Evolutionary conservation across 2,888 invertebrate genomes (phyloP).

Genomic region (Parnassius apollo): DNA sequence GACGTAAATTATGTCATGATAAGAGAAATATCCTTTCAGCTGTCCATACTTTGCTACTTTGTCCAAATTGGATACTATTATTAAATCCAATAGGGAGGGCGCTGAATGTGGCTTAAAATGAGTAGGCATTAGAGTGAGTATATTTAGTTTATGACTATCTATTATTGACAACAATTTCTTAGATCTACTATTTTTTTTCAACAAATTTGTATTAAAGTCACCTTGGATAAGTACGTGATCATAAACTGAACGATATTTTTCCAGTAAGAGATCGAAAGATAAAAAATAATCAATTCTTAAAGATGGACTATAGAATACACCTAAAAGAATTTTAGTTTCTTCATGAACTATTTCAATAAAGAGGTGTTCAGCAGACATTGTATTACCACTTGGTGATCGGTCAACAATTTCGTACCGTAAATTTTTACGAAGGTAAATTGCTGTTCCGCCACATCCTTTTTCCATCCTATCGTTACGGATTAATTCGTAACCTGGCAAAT

Average conservation of each 20-base stretch:
- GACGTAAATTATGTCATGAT: conserved; percentile 28
- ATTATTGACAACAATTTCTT: conserved; percentile 5
- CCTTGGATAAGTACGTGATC: conserved; percentile 24
- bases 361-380: conserved; percentile 24
- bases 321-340: conserved; percentile 23
- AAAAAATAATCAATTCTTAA: conserved; percentile 25
- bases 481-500: conserved; percentile 24
- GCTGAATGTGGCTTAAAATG: conserved; percentile 10
- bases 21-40: conserved; percentile 22
- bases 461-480: conserved; percentile 26
- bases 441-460: conserved; percentile 25
- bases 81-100: conserved; percentile 26
- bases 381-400: not conserved
- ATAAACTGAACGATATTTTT: conserved; percentile 14
- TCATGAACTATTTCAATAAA: conserved; percentile 23
- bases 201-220: conserved; percentile 28
- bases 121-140: conserved; percentile 20
- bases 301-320: conserved; percentile 28
- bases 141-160: conserved; percentile 17
- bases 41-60: conserved; percentile 25
- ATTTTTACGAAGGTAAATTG: conserved; percentile 26
- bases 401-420: conserved; percentile 16
- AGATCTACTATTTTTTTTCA: conserved; percentile 22
- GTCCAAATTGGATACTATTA: conserved; percentile 22
- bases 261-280: conserved; percentile 21